Evolutionary conservation across 2,888 invertebrate genomes (phyloP), one percentile per base, ranked within the genome.

Genomic region (Bugula neritina): DNA sequence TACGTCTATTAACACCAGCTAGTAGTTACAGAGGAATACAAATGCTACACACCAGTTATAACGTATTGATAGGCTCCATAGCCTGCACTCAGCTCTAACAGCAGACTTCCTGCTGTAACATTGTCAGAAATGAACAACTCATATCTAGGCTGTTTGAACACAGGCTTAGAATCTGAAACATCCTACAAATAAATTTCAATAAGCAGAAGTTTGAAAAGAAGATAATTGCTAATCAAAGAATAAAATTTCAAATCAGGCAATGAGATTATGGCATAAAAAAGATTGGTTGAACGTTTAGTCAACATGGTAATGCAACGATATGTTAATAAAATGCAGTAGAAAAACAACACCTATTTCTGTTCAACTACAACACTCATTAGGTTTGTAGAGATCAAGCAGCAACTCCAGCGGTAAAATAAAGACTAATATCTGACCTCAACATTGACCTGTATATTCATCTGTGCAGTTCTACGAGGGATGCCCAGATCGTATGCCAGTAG

Each of bases 391-490:
- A n/a, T n/a, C n/a, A n/a, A n/a, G n/a, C n/a, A n/a, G n/a, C n/a
- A n/a, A n/a, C n/a, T n/a, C n/a, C n/a, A n/a, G n/a, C n/a, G n/a
- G n/a, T n/a, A n/a, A n/a, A n/a, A n/a, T n/a, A n/a, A n/a, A n/a
- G n/a, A n/a, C n/a, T n/a, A n/a, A n/a, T n/a, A n/a, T n/a, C 63
- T 34, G 27, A 63, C 63, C 63, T 63, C 63, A 13, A 63, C 63
- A 63, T 29, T 34, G 34, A 63, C 63, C 63, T 63, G 63, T 25
- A 63, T 63, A 34, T 10, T 5, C n/a, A 63, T 21, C 27, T 63
- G 63, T 17, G 63, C 27, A 3, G 63, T 31, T 5, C 31, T 25
- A 13, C 63, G 27, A 3, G 63, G 63, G 13, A 21, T 21, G 2
- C 63, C 63, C 17, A 63, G n/a, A 31, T 63, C 63, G 27, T 63